phyloP scores from a whole-genome alignment of 2,113 vertebrate species.

The Sylvietta virens region DNA sequence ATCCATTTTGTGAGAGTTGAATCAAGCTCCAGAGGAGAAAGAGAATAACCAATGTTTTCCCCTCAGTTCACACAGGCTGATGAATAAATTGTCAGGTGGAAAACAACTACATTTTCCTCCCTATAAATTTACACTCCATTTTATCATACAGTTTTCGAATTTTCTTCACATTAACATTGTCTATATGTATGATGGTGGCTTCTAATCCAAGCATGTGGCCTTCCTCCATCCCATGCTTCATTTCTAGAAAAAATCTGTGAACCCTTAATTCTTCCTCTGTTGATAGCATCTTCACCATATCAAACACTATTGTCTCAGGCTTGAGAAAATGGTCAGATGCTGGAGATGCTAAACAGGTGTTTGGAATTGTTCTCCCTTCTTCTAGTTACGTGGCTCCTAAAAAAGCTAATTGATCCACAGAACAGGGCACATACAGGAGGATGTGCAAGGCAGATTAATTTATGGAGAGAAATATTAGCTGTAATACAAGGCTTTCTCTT shows the following conservation, averaged over 20 bases:
- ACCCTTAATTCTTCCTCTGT: fast-evolving
- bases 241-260: not conserved
- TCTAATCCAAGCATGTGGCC: not conserved
- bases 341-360: not conserved
- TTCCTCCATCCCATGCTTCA: fast-evolving
- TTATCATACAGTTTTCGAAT: not conserved
- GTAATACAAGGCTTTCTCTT: not conserved
- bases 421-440: fast-evolving
- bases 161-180: not conserved
- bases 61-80: not conserved
- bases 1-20: not conserved
- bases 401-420: not conserved
- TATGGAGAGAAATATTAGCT: not conserved
- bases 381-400: not conserved
- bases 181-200: not conserved
- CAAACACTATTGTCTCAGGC: not conserved
- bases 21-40: not conserved
- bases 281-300: not conserved
- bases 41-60: not conserved
- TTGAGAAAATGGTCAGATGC: not conserved
- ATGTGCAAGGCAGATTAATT: not conserved
- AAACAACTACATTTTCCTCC: not conserved
- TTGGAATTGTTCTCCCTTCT: not conserved
- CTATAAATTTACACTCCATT: not conserved
- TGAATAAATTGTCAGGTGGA: not conserved